Conservation (phyloP, 2,797 vertebrate species). For the Podarcis siculus region DNA sequence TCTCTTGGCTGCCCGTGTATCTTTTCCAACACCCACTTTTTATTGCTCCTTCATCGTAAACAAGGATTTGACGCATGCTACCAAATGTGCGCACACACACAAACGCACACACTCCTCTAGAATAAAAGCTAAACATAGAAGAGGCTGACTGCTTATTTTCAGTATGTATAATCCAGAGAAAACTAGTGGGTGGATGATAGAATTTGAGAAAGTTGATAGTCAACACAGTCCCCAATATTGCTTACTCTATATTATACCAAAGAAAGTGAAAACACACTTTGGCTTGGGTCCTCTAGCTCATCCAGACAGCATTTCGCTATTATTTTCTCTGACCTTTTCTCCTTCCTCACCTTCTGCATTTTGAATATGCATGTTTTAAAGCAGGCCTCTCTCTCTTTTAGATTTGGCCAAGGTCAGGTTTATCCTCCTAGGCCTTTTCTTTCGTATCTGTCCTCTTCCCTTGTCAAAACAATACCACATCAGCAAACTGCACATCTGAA, state of each 20-base stretch:
- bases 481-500: constrained; percentile 3
- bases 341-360: not conserved
- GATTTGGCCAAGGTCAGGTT: constrained; percentile 9
- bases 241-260: constrained; percentile 51
- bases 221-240: constrained; percentile 53
- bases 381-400: constrained; percentile 58
- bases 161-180: constrained; percentile 71
- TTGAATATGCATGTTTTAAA: constrained; percentile 56
- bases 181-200: constrained; percentile 70
- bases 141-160: constrained; percentile 74
- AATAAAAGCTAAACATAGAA: constrained; percentile 60
- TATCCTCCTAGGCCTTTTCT: constrained; percentile 26
- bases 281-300: constrained; percentile 52
- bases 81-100: not conserved
- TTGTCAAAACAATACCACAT: constrained; percentile 28
- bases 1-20: constrained; percentile 39
- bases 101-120: not conserved
- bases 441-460: not conserved
- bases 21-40: constrained; percentile 53
- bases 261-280: constrained; percentile 54
- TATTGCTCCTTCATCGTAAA: constrained; percentile 57
- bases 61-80: constrained; percentile 65
- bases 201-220: constrained; percentile 68
- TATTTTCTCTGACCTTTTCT: constrained; percentile 48
- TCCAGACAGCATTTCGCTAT: constrained; percentile 48